Evolutionary conservation across 2,797 vertebrate genomes (phyloP).

Genomic region (Pelobates cultripes): DNA sequence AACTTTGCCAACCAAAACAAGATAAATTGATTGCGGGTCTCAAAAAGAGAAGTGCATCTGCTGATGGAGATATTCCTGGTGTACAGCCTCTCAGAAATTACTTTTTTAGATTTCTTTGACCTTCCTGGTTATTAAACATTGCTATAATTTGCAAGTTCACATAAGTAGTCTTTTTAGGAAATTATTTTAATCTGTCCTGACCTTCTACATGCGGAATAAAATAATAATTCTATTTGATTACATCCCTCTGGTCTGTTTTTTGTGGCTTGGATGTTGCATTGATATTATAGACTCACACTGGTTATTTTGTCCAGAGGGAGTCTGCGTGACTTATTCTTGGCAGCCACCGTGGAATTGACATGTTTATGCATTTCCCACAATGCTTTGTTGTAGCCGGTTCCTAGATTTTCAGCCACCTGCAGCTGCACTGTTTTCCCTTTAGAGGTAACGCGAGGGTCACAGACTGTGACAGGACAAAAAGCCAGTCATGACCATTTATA

Average conservation of each 20-base stretch:
- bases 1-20: too few relatives aligned
- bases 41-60: too few relatives aligned
- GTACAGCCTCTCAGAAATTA: too few relatives aligned
- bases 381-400: background rate
- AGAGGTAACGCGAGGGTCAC: background rate
- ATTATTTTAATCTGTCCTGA: background rate
- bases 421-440: background rate
- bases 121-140: too few relatives aligned
- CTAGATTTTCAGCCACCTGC: background rate
- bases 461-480: background rate
- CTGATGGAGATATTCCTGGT: too few relatives aligned
- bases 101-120: too few relatives aligned
- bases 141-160: too few relatives aligned
- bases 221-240: background rate
- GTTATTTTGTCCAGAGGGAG: background rate
- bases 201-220: background rate
- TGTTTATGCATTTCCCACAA: background rate
- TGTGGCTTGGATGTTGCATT: background rate
- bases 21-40: too few relatives aligned
- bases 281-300: constrained; percentile 1
- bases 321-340: background rate
- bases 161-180: background rate
- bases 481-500: background rate
- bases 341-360: background rate
- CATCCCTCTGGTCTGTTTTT: background rate